Conservation (phyloP, 1,140 invertebrate species). For the Cephus cinctus region DNA sequence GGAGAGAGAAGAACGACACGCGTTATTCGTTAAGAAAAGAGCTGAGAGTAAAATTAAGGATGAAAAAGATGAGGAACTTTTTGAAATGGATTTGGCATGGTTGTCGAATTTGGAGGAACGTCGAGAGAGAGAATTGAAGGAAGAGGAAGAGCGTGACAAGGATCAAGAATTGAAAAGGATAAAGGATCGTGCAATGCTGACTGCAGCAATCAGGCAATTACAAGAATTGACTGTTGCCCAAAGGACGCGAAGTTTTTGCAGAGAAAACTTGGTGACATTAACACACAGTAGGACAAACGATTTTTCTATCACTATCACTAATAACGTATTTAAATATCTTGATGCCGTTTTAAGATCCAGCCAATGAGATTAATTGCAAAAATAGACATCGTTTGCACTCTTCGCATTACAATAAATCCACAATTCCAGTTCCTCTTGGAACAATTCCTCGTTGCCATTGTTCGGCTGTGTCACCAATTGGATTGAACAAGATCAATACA, state of each 20-base stretch:
- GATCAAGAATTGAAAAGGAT: slow-evolving; percentile 1
- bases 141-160: background rate
- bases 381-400: no score
- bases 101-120: background rate
- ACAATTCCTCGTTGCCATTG: no score
- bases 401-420: no score
- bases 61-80: background rate
- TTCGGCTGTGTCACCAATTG: no score
- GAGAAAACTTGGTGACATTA: no score
- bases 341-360: no score
- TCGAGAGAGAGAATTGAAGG: background rate
- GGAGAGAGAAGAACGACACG: slow-evolving; percentile 4
- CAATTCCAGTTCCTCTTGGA: no score
- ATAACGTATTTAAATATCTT: no score
- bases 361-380: no score
- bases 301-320: no score
- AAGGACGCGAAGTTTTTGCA: background rate
- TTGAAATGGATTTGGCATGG: background rate
- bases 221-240: slow-evolving; percentile 3
- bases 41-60: background rate
- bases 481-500: no score
- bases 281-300: no score
- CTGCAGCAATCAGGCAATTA: slow-evolving; percentile 9
- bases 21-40: background rate
- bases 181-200: slow-evolving; percentile 14